A percentile compares a stretch with the other conserved stretches of the same genome.
Evolutionary conservation across 2,888 invertebrate species (phyloP).

Genomic region (Pherbina coryleti): DNA sequence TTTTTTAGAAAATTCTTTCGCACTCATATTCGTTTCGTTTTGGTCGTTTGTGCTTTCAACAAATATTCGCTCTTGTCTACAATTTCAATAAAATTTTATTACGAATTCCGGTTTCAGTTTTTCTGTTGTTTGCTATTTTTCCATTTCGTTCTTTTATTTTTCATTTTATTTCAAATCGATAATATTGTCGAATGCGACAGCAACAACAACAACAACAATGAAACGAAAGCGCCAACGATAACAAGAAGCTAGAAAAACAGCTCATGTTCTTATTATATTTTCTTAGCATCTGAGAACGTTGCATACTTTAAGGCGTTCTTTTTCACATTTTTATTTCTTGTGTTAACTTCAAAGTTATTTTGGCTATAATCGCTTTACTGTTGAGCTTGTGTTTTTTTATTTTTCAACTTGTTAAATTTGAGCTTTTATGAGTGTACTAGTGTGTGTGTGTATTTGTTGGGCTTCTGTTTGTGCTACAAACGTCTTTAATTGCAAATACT

Average conservation of each 20-base stretch:
- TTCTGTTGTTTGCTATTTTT: slow-evolving; percentile 38
- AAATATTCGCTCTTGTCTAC: slow-evolving; percentile 54
- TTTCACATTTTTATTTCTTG: background rate
- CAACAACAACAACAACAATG: slow-evolving; percentile 5
- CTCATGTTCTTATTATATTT: slow-evolving; percentile 16
- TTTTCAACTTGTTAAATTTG: no score
- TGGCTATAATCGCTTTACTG: background rate
- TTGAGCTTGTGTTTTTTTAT: background rate
- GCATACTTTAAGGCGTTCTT: slow-evolving; percentile 22
- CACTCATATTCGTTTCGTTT: slow-evolving; percentile 36
- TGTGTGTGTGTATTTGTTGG: background rate
- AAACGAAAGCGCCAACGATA: slow-evolving; percentile 29
- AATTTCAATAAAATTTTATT: slow-evolving; percentile 64
- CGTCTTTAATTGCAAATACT: slow-evolving; percentile 12
- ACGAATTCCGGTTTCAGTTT: slow-evolving; percentile 55
- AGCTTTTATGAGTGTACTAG: no score
- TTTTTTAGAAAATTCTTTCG: slow-evolving; percentile 10
- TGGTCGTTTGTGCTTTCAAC: slow-evolving; percentile 37
- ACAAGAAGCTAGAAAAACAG: slow-evolving; percentile 23
- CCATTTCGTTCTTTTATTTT: slow-evolving; percentile 47
- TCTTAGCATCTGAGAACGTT: background rate
- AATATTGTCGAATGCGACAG: slow-evolving; percentile 28
- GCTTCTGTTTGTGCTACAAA: background rate
- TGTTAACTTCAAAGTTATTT: background rate
- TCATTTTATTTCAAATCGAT: slow-evolving; percentile 39